Evolutionary conservation across 2,888 invertebrate species (phyloP), one percentile per base, ranked within the genome.

Genomic region (Drosophila quasianomalipes): DNA sequence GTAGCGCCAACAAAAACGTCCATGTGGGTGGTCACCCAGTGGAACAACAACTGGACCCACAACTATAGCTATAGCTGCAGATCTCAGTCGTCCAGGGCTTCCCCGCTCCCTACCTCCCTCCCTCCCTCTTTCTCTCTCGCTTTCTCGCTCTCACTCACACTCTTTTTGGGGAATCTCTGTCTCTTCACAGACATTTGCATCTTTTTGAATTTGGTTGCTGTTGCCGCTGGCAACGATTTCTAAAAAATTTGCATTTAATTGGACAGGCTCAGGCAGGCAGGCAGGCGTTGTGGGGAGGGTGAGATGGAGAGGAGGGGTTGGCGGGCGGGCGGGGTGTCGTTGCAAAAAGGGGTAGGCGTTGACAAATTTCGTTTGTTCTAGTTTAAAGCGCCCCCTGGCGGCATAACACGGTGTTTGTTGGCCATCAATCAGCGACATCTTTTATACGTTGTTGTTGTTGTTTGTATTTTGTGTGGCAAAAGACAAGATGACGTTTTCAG

Each of bases 191-290:
- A 28, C 75, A 85, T 87, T 89, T 90, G 90, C 89, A 87, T 86
- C 83, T 83, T 80, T 85, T 72, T 72, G 73, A 74, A 72, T 70
- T 74, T 70, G 60, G 19, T 35, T 70, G 61, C 51, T 39, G 71
- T 73, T 64, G 71, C 70, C 71, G 74, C 65, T 75, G 76, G 65
- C 79, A 83, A 76, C 82, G 88, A 87, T 89, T 89, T 89, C 88
- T 85, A 87, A 89, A 67, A 81, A 86, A 89, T 91, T 89, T 91
- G 91, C 89, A 89, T 91, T 89, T 91, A 87, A 89, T 91, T 89
- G 88, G 85, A 79, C 87, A 77, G 57, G 52, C 55, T 31, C 30
- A 10, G 26, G 41, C 41, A 39, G 39, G 30, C 39, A 30, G 30
- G 28, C 51, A 16, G 26, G 14, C 44, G 14, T 47, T 47, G 47